Evolutionary conservation across 2,888 invertebrate species (phyloP).

Genomic region (Ommatoiulus sabulosus): DNA sequence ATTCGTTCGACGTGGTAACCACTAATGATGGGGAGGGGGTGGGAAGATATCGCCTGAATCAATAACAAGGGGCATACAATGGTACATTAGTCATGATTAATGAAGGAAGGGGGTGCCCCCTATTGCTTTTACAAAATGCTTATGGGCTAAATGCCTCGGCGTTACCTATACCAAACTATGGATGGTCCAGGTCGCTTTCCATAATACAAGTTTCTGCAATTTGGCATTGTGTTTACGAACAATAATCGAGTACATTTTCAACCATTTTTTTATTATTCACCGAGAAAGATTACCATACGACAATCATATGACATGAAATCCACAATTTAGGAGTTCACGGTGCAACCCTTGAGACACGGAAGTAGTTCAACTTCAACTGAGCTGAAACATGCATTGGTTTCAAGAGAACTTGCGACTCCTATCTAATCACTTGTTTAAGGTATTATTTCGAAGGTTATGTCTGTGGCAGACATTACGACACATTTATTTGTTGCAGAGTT

Average conservation of each 20-base stretch:
- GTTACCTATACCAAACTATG: constrained; percentile 3
- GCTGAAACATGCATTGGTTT: too few species aligned
- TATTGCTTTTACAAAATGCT: constrained; percentile 43
- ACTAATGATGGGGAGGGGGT: constrained; percentile 40
- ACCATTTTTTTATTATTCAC: neutral
- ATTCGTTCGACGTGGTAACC: constrained; percentile 20
- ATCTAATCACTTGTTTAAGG: too few species aligned
- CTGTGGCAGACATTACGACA: too few species aligned
- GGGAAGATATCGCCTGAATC: constrained; percentile 8
- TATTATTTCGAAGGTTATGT: too few species aligned
- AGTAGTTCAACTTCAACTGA: too few species aligned
- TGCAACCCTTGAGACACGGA: too few species aligned
- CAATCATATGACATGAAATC: too few species aligned
- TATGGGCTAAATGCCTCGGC: constrained; percentile 25
- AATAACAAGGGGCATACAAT: constrained; percentile 36
- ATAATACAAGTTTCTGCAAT: neutral
- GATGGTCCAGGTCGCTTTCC: neutral
- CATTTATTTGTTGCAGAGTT: neutral
- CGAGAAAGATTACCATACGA: too few species aligned
- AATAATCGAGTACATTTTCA: neutral
- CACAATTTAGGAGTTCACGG: too few species aligned
- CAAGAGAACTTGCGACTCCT: too few species aligned
- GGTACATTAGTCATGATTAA: constrained; percentile 47
- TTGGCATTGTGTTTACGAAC: neutral
- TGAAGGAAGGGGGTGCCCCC: constrained; percentile 11